Base-by-base conservation (phyloP, 2,113 vertebrate species). In the Cairina moschata region DNA sequence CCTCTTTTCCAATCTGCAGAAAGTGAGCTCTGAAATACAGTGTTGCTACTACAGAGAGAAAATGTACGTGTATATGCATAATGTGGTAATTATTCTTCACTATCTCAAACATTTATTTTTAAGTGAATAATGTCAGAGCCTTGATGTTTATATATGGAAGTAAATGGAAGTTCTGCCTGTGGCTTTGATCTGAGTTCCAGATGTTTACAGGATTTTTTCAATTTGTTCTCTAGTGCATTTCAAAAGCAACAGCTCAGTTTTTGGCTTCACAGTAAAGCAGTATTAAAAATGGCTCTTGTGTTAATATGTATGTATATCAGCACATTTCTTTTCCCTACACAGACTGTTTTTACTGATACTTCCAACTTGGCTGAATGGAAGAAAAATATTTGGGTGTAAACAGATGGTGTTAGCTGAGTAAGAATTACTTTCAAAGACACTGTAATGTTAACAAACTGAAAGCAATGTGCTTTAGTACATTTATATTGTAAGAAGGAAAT, bases 331-430 rank as follows among this genome's bases (percentile, higher is more conserved):
- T 84, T 65, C 34, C 17, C 1, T 72, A 9, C 2, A 3, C 76
- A 96, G 92, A 79, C 18, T 93, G 95, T 90, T 94, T 97, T 94
- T 82, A 89, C 76, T 94, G 73, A 62, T 96, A 82, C 54, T 96
- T 86, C 87, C 80, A 92, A 69, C 58, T 93, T 95, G 80, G 54
- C 48, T 92, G 71, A 93, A 92, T 66, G 21, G 62, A 84, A 82
- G 7, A 55, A 89, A 96, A 97, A 95, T 95, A 96, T 96, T 95
- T 96, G 62, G 23, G 8, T 74, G 71, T 73, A 91, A 95, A 86
- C 86, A 97, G 95, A 96, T 95, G 93, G 95, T 66, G 48, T 76
- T 12, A 32, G 31, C 69, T 86, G 40, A 84, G 73, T 89, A 62
- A 97, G 69, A 93, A 84, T 3, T 90, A 48, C 48, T 93, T 88